Evolutionary conservation across 2,797 vertebrate genomes (phyloP), one percentile per base, ranked within the genome.

Genomic region (Hippocampus kuda): DNA sequence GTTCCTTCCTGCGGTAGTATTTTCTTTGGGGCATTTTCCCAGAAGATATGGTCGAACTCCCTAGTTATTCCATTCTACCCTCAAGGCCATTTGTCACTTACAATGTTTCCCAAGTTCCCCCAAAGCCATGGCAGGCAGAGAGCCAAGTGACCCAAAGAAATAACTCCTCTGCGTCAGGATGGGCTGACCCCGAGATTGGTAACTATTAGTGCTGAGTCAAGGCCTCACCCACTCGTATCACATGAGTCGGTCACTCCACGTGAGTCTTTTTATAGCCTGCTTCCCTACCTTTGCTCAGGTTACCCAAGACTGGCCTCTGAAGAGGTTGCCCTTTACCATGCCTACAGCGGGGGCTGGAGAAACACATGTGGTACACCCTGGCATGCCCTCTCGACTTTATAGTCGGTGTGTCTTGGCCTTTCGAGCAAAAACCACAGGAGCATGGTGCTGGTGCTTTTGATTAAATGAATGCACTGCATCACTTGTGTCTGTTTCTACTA

Each of bases 271-370:
- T 83, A 89, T 86, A 88, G 87, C 79, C 75, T 85, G 72, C 82
- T 84, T 89, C 79, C 87, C 81, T 91, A 86, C 90, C 83, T 91
- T 85, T 89, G 87, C 89, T 89, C 82, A 92, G 90, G 90, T 91
- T 91, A 87, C 87, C 86, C 86, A 89, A 88, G 90, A 90, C 85
- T 84, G 84, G 83, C 85, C 70, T 85, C 85, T 82, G 88, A 90
- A 83, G 90, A 90, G 85, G 84, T 88, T 82, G 85, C 82, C 82
- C 87, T 90, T 87, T 89, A 90, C 90, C 88, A 89, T 80, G 83
- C 84, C 83, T 89, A 82, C 88, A 86, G 79, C 87, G 87, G 88
- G 79, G 85, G 86, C 81, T 91, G 89, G 89, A 81, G 75, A 83
- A 88, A 85, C 87, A 85, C 76, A 89, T 84, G 90, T 83, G 91